A percentile compares a stretch with the other conserved stretches of the same genome.
phyloP scores from a whole-genome alignment of 2,797 vertebrate species.

The Muscicapa comitata region DNA sequence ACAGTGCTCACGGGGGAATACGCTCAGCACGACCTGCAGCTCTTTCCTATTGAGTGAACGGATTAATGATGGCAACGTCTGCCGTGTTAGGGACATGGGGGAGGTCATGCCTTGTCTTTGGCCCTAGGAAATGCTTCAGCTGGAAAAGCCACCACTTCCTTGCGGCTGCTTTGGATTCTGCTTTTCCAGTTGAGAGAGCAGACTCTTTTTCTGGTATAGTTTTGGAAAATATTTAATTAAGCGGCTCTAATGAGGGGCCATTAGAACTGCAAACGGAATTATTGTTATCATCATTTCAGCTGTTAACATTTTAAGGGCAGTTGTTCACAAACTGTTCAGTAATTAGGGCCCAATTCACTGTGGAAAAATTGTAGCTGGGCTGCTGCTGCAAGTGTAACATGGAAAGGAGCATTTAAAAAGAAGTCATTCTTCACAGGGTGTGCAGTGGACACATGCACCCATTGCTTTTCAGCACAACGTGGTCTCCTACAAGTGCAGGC shows the following conservation, averaged over 20 bases:
- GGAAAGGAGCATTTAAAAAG: neutral
- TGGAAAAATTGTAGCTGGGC: constrained; percentile 29
- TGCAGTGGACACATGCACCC: neutral
- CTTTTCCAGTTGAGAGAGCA: constrained; percentile 46
- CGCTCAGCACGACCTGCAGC: neutral
- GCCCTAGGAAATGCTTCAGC: neutral
- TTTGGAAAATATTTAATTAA: constrained; percentile 74
- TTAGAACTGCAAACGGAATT: constrained; percentile 62
- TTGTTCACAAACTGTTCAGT: constrained; percentile 69
- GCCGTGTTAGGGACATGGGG: neutral
- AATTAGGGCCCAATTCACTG: constrained; percentile 65
- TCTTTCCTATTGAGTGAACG: neutral
- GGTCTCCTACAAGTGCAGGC: neutral
- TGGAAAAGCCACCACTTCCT: constrained; percentile 49
- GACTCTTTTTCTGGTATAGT: constrained; percentile 48
- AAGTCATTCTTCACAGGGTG: neutral
- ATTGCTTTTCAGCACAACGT: fast-evolving
- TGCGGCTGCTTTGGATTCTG: constrained; percentile 39
- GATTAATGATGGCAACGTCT: constrained; percentile 22
- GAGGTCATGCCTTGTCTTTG: neutral
- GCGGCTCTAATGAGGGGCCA: constrained; percentile 67
- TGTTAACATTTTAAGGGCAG: constrained; percentile 70
- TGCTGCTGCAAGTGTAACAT: neutral
- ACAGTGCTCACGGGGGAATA: neutral
- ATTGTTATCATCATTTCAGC: constrained; percentile 57